Evolutionary conservation across 2,797 vertebrate species (phyloP).

Genomic region (Microctenopoma steveboyesi): DNA sequence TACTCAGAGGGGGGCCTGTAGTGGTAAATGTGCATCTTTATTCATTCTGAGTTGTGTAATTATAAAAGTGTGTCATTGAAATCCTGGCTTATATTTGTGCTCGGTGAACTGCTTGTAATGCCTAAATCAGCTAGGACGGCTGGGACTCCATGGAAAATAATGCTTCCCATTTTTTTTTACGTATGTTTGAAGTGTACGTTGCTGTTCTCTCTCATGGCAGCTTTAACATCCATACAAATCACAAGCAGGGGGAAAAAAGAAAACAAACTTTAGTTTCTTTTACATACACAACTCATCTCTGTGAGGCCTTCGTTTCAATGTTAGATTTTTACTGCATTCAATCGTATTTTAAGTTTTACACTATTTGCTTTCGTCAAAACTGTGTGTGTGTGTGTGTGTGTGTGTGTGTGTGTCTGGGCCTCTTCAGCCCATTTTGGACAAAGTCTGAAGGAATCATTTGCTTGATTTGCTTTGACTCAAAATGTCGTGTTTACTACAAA

Average conservation of each 20-base stretch:
- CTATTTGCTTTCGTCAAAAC: slow-evolving; percentile 18
- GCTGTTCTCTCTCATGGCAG: slow-evolving; percentile 8
- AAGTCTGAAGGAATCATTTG: slow-evolving; percentile 34
- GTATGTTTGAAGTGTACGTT: background rate
- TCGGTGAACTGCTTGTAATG: slow-evolving; percentile 8
- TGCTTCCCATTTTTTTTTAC: background rate
- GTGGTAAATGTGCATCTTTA: slow-evolving; percentile 24
- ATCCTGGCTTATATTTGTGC: slow-evolving; percentile 16
- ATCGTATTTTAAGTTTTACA: background rate
- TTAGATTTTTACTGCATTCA: slow-evolving; percentile 14
- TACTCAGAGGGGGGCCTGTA: background rate
- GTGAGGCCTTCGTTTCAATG: slow-evolving; percentile 19
- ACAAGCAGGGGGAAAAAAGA: slow-evolving; percentile 43
- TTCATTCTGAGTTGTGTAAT: slow-evolving; percentile 28
- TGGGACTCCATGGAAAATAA: slow-evolving; percentile 4
- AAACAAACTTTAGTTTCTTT: slow-evolving; percentile 49
- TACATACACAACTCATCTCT: slow-evolving; percentile 32
- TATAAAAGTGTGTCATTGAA: slow-evolving; percentile 38
- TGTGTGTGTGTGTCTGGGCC: too few relatives aligned
- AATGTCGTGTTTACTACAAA: slow-evolving; percentile 34
- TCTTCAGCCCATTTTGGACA: background rate
- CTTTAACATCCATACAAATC: slow-evolving; percentile 49
- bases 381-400: too few relatives aligned
- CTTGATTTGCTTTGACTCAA: slow-evolving; percentile 37
- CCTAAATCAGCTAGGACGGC: slow-evolving; percentile 15